A percentile compares a stretch with the other conserved stretches of the same genome.
These are phyloP conservation scores for Trichoplusia ni DNA, from an alignment of 1,140 invertebrate genomes.

Conservation along the genomic window DNA sequence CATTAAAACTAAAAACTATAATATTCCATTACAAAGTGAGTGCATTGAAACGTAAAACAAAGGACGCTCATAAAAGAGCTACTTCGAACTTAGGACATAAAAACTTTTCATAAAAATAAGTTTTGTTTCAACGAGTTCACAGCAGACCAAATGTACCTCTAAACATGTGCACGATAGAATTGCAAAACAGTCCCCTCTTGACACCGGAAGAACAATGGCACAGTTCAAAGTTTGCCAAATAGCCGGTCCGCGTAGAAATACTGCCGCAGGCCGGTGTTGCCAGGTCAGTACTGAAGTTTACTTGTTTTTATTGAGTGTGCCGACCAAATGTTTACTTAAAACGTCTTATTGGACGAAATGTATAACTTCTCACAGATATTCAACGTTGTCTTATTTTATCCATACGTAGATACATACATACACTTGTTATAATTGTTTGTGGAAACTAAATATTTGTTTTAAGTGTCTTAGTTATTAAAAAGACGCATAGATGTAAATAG, in stretches of 20 bases:
- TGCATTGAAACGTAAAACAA: too few relatives aligned
- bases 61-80: too few relatives aligned
- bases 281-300: neutral
- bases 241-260: neutral
- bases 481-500: too few relatives aligned
- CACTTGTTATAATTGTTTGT: too few relatives aligned
- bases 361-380: neutral
- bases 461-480: too few relatives aligned
- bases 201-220: constrained; percentile 3
- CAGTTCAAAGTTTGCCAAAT: constrained; percentile 1
- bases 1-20: too few relatives aligned
- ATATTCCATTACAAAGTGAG: too few relatives aligned
- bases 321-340: neutral
- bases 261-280: neutral
- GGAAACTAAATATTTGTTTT: too few relatives aligned
- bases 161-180: neutral
- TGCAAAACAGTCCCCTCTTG: neutral
- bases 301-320: too few relatives aligned
- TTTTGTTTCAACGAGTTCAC: neutral
- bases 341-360: neutral
- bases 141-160: neutral
- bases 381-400: too few relatives aligned
- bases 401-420: too few relatives aligned
- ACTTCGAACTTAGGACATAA: too few relatives aligned
- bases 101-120: neutral